Percentiles rank a stretch among this genome's conserved stretches.
phyloP scores from a whole-genome alignment of 92 coral and sea anemone genomes.

The Porites divaricata region DNA sequence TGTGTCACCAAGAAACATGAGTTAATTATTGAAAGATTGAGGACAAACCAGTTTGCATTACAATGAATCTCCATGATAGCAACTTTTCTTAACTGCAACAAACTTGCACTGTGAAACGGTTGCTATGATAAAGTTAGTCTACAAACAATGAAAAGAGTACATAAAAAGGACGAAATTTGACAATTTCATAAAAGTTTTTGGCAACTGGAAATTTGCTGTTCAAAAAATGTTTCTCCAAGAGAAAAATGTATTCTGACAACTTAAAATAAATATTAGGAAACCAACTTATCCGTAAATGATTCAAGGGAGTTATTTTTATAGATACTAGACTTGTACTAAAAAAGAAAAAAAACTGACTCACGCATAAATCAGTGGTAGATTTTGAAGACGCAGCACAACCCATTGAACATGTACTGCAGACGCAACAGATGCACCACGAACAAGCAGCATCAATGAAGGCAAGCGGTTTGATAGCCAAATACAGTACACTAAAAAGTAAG shows the following conservation, averaged over 20 bases:
- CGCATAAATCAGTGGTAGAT: not conserved
- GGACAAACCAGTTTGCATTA: too few relatives aligned
- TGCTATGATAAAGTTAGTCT: not conserved
- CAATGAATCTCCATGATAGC: not conserved
- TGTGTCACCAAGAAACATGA: too few relatives aligned
- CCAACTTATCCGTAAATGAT: too few relatives aligned
- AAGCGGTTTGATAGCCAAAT: too few relatives aligned
- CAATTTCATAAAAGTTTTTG: not conserved
- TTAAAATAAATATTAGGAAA: not conserved
- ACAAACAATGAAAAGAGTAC: too few relatives aligned
- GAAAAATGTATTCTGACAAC: not conserved
- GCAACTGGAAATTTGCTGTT: too few relatives aligned
- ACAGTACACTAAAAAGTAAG: too few relatives aligned
- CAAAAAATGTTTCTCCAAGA: not conserved
- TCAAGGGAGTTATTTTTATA: too few relatives aligned
- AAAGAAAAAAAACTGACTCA: not conserved
- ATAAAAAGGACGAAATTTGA: not conserved
- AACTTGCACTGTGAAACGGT: not conserved
- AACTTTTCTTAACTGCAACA: too few relatives aligned
- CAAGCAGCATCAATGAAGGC: too few relatives aligned
- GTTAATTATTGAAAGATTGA: too few relatives aligned
- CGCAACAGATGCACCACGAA: too few relatives aligned
- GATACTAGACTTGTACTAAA: not conserved
- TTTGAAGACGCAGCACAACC: slow-evolving; percentile 28
- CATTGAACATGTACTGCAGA: not conserved